Evolutionary conservation across 2,888 invertebrate genomes (phyloP).

Genomic region (Campaea margaritaria): DNA sequence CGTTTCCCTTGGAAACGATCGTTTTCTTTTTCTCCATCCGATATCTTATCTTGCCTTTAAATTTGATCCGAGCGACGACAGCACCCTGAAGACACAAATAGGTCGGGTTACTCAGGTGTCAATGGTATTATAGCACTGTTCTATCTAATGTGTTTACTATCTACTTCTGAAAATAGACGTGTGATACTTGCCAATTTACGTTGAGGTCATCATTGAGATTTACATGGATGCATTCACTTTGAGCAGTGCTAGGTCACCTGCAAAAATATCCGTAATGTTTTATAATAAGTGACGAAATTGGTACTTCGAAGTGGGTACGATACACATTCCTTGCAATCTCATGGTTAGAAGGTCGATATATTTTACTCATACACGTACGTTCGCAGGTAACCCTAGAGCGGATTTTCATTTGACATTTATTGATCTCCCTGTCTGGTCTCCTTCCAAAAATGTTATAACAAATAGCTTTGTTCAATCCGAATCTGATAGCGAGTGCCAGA

Average conservation of each 20-base stretch:
- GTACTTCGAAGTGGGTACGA: neutral
- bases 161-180: conserved; percentile 56
- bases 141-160: conserved; percentile 31
- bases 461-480: no score
- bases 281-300: neutral
- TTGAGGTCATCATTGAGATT: conserved; percentile 58
- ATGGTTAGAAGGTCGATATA: no score
- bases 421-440: no score
- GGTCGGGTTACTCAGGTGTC: conserved; percentile 28
- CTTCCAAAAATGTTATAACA: no score
- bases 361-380: no score
- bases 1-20: no score
- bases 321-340: neutral
- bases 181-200: conserved; percentile 62
- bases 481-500: no score
- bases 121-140: conserved; percentile 26
- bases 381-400: no score
- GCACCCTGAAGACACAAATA: conserved; percentile 15
- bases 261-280: conserved; percentile 3
- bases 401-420: no score
- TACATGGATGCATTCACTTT: conserved; percentile 20
- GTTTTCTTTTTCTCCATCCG: no score
- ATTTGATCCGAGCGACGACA: conserved; percentile 1
- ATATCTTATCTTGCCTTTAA: neutral
- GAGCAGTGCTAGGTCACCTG: conserved; percentile 6